Evolutionary conservation across 2,888 invertebrate genomes (phyloP).

Genomic region (Auanema sp.): DNA sequence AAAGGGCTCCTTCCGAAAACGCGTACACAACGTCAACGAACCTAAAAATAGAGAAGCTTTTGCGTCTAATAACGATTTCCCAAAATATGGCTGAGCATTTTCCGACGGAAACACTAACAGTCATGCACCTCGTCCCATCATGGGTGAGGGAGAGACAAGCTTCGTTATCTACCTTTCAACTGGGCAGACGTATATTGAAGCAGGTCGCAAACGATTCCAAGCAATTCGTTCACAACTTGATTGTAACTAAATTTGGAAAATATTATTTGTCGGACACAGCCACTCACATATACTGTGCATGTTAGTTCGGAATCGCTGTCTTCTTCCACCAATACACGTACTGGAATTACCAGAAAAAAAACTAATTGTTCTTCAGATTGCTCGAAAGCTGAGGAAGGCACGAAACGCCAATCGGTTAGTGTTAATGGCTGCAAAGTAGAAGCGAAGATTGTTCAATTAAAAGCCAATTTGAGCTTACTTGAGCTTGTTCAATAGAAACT

Average conservation of each 20-base stretch:
- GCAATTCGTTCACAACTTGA: slow-evolving; percentile 42
- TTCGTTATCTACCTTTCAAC: slow-evolving; percentile 19
- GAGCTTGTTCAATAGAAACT: slow-evolving; percentile 28
- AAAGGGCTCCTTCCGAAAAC: slow-evolving; percentile 33
- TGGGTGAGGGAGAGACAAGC: neutral
- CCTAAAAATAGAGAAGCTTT: slow-evolving; percentile 3
- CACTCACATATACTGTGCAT: neutral
- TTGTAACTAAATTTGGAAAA: slow-evolving; percentile 28
- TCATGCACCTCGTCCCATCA: neutral
- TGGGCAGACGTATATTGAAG: slow-evolving; percentile 38
- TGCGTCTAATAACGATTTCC: neutral
- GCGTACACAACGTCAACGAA: slow-evolving; percentile 40
- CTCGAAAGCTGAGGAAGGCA: slow-evolving; percentile 23
- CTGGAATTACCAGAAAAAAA: slow-evolving; percentile 29
- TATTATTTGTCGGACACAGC: neutral
- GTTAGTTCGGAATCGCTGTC: neutral
- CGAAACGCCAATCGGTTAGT: slow-evolving; percentile 37
- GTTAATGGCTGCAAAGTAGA: slow-evolving; percentile 24
- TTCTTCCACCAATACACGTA: neutral
- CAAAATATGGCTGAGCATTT: neutral
- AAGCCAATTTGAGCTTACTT: slow-evolving; percentile 2
- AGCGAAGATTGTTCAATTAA: neutral
- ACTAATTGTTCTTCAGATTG: slow-evolving; percentile 21
- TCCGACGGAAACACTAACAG: neutral
- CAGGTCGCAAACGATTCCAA: slow-evolving; percentile 31